These are phyloP conservation scores for Manis pentadactyla DNA, from an alignment of 2,797 vertebrate genomes.

Conservation along the genomic window DNA sequence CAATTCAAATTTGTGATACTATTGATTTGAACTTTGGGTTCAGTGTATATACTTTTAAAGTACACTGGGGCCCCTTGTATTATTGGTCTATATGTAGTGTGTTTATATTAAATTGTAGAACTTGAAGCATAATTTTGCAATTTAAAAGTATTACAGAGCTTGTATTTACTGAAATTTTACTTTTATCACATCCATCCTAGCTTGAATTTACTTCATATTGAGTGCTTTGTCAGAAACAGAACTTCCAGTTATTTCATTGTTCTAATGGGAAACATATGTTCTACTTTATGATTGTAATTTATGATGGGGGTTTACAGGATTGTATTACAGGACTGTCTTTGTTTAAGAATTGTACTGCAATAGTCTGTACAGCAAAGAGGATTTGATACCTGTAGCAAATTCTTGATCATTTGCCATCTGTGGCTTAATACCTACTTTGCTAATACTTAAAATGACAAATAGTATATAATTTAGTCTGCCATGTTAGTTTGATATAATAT, in stretches of 20 bases:
- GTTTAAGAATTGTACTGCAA: not conserved
- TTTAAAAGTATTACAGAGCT: not conserved
- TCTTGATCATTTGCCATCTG: constrained; percentile 26
- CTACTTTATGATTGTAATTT: constrained; percentile 52
- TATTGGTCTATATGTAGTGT: not conserved
- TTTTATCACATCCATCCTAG: constrained; percentile 46
- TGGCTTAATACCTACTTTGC: constrained; percentile 12
- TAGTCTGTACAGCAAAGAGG: constrained; percentile 43
- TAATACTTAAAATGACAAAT: constrained; percentile 53
- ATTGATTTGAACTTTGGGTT: constrained; percentile 31
- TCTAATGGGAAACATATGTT: constrained; percentile 58
- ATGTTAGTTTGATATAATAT: constrained; percentile 20
- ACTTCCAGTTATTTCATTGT: constrained; percentile 35
- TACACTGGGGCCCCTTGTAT: not conserved
- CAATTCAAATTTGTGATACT: constrained; percentile 25
- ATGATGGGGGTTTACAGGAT: not conserved
- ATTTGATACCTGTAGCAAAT: not conserved
- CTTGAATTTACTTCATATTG: constrained; percentile 43
- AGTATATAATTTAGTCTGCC: not conserved
- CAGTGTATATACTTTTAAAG: not conserved
- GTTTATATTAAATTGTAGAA: constrained; percentile 34
- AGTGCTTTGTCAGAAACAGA: constrained; percentile 45
- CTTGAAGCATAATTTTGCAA: constrained; percentile 27
- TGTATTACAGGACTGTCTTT: constrained; percentile 25
- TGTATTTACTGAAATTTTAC: constrained; percentile 33